Conservation (phyloP, 2,888 invertebrate genomes). For the Notodonta ziczac region DNA sequence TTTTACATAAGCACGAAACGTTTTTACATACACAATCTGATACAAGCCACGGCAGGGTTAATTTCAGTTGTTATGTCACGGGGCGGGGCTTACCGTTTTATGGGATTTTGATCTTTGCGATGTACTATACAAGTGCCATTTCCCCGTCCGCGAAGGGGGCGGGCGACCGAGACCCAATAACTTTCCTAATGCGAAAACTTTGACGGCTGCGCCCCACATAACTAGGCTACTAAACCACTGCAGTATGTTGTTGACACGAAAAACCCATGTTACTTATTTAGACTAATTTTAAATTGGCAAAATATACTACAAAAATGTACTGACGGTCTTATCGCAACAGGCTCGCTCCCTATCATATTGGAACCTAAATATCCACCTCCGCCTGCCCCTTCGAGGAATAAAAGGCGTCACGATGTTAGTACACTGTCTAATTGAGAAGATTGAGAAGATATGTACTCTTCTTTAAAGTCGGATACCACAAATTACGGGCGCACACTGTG, state of each 20-base stretch:
- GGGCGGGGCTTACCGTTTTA: slow-evolving; percentile 37
- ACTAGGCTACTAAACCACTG: slow-evolving; percentile 35
- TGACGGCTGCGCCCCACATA: slow-evolving; percentile 72
- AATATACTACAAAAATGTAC: too few species aligned
- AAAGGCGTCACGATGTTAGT: too few species aligned
- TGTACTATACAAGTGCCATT: slow-evolving; percentile 39
- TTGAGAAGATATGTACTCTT: too few species aligned
- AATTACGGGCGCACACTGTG: too few species aligned
- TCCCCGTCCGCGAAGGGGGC: slow-evolving; percentile 32
- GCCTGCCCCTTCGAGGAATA: too few species aligned
- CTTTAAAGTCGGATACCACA: too few species aligned
- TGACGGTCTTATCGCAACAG: too few species aligned
- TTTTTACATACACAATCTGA: slow-evolving; percentile 36
- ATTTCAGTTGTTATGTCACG: slow-evolving; percentile 55
- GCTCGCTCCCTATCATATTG: too few species aligned
- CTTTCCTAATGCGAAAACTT: slow-evolving; percentile 31
- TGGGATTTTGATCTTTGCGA: slow-evolving; percentile 50
- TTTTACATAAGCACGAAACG: slow-evolving; percentile 8
- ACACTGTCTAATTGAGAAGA: too few species aligned
- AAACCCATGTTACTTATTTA: too few species aligned
- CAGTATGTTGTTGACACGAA: slow-evolving; percentile 30
- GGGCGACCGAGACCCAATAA: slow-evolving; percentile 7
- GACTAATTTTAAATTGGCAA: too few species aligned
- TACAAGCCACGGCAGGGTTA: slow-evolving; percentile 43
- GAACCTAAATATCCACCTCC: too few species aligned